Conservation (phyloP, 1,140 invertebrate species). For the Eubasilissa regina region DNA sequence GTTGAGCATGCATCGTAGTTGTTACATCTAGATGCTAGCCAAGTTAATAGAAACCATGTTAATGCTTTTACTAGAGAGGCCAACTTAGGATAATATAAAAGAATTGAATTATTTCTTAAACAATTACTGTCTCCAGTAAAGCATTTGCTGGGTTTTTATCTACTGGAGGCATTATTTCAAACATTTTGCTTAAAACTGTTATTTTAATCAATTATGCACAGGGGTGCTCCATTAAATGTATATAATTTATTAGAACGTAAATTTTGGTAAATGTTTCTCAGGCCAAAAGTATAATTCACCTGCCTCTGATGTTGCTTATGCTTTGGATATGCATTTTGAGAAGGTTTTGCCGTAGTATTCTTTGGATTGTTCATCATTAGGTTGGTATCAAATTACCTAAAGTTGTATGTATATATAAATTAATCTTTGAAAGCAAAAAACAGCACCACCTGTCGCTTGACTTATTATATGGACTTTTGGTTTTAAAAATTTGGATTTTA, state of each 20-base stretch:
- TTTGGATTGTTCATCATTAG: constrained; percentile 68
- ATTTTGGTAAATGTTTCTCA: constrained; percentile 65
- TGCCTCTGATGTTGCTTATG: constrained; percentile 74
- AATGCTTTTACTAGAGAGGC: too few species aligned
- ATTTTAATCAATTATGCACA: constrained; percentile 3
- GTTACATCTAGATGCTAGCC: neutral
- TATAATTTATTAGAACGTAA: constrained; percentile 41
- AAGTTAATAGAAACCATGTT: too few species aligned
- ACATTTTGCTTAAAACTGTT: constrained; percentile 8
- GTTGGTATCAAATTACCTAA: constrained; percentile 56
- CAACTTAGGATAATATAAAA: too few species aligned
- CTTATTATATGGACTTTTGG: constrained; percentile 20
- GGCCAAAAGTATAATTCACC: constrained; percentile 73
- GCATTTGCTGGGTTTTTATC: too few species aligned
- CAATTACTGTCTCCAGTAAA: too few species aligned
- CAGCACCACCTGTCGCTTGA: constrained; percentile 50
- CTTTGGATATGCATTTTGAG: constrained; percentile 75
- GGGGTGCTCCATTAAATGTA: constrained; percentile 20
- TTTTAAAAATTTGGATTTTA: constrained; percentile 25
- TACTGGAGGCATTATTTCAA: neutral
- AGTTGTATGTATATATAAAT: constrained; percentile 46
- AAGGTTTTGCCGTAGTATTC: constrained; percentile 74
- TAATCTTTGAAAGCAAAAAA: constrained; percentile 9
- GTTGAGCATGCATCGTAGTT: constrained; percentile 22
- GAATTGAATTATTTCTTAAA: too few species aligned